Evolutionary conservation across 2,888 invertebrate genomes (phyloP).

Genomic region (Drosophila cognata): DNA sequence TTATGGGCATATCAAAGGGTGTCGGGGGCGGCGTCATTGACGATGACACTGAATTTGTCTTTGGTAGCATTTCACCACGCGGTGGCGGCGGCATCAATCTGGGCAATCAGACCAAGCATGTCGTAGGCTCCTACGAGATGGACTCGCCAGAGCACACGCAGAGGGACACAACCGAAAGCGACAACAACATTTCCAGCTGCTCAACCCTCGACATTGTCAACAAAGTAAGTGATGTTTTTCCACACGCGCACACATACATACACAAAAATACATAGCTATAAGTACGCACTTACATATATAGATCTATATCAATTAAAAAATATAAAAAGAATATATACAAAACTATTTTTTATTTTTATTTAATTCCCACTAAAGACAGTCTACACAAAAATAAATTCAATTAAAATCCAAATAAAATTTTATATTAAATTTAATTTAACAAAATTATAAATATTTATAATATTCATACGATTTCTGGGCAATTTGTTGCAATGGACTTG

Average conservation of each 20-base stretch:
- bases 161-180: constrained; percentile 83
- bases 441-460: background rate
- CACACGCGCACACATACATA: background rate
- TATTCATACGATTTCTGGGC: background rate
- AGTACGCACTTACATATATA: background rate
- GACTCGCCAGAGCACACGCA: constrained; percentile 81
- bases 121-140: constrained; percentile 54
- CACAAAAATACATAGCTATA: background rate
- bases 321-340: background rate
- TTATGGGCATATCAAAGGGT: constrained; percentile 47
- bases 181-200: constrained; percentile 85
- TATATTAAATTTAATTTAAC: background rate
- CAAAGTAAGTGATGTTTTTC: constrained; percentile 76
- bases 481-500: background rate
- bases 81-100: constrained; percentile 59
- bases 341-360: background rate
- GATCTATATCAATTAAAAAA: background rate
- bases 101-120: constrained; percentile 40
- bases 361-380: background rate
- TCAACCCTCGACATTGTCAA: constrained; percentile 84
- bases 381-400: background rate
- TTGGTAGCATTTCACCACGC: constrained; percentile 83
- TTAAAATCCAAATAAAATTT: background rate
- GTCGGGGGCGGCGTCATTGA: constrained; percentile 40
- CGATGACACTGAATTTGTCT: constrained; percentile 76